Conservation (phyloP, 2,113 vertebrate genomes). For the Orthonyx spaldingii region DNA sequence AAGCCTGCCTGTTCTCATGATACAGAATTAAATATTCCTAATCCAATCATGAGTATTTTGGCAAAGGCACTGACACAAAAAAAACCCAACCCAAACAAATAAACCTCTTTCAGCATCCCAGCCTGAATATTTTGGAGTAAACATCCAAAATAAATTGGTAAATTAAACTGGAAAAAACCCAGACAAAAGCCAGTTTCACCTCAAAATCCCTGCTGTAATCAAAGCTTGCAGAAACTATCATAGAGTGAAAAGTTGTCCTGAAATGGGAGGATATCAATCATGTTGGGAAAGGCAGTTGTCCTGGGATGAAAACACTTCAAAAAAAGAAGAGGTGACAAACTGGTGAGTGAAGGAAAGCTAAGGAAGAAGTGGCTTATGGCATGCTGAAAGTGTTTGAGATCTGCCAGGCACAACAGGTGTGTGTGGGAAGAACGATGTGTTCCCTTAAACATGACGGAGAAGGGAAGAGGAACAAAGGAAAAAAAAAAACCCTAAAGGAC, state of each 20-base stretch:
- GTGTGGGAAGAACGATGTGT: rapidly evolving
- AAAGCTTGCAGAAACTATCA: neutral
- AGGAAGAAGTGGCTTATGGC: neutral
- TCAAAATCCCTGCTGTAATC: neutral
- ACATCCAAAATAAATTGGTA: neutral
- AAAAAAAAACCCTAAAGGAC: too few relatives aligned
- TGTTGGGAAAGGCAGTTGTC: neutral
- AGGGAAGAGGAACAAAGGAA: neutral
- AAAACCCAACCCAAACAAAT: neutral
- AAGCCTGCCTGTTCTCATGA: neutral
- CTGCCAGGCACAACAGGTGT: neutral
- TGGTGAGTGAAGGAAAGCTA: neutral
- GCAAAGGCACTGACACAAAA: neutral
- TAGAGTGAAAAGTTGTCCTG: neutral
- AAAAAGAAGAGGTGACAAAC: neutral
- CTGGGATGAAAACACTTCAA: neutral
- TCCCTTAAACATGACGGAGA: neutral
- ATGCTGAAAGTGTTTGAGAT: neutral
- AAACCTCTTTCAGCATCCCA: neutral
- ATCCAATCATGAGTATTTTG: neutral
- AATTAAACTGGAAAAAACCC: neutral
- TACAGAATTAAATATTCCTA: neutral
- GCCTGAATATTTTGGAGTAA: neutral
- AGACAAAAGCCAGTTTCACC: neutral
- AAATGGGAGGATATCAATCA: neutral